These are phyloP conservation scores for Brachionichthys hirsutus DNA, from an alignment of 2,113 vertebrate genomes.

Conservation along the genomic window DNA sequence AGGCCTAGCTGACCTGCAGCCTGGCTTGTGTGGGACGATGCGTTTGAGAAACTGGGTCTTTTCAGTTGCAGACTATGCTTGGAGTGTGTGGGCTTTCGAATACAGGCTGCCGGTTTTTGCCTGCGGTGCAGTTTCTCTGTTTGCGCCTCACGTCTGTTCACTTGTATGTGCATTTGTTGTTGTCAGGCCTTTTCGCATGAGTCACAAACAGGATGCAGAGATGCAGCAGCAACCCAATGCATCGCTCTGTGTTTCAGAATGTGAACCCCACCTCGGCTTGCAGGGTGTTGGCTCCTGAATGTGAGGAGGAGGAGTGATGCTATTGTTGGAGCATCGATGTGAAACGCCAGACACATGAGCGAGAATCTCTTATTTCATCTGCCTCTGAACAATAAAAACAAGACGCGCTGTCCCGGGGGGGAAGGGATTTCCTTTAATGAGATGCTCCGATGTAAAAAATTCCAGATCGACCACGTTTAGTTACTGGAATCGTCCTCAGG, in stretches of 20 bases:
- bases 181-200: slow-evolving; percentile 27
- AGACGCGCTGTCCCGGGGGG: too few relatives aligned
- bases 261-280: slow-evolving; percentile 56
- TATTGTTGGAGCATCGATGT: slow-evolving; percentile 62
- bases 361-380: too few relatives aligned
- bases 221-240: slow-evolving; percentile 15
- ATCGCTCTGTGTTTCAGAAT: slow-evolving; percentile 43
- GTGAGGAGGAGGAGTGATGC: slow-evolving; percentile 35
- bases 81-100: slow-evolving; percentile 30
- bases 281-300: slow-evolving; percentile 49
- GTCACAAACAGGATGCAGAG: slow-evolving; percentile 2
- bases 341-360: slow-evolving; percentile 37
- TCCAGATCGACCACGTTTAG: background rate
- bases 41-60: slow-evolving; percentile 38
- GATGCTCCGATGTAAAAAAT: too few relatives aligned
- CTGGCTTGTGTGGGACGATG: slow-evolving; percentile 43
- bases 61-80: slow-evolving; percentile 34
- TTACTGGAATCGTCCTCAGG: background rate
- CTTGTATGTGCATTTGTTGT: slow-evolving; percentile 13
- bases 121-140: slow-evolving; percentile 41
- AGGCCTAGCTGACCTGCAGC: background rate
- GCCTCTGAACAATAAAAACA: background rate
- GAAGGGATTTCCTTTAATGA: too few relatives aligned
- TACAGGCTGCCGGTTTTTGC: slow-evolving; percentile 38
- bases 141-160: slow-evolving; percentile 16